Evolutionary conservation across 1,140 invertebrate species (phyloP).

Genomic region (Popillia japonica): DNA sequence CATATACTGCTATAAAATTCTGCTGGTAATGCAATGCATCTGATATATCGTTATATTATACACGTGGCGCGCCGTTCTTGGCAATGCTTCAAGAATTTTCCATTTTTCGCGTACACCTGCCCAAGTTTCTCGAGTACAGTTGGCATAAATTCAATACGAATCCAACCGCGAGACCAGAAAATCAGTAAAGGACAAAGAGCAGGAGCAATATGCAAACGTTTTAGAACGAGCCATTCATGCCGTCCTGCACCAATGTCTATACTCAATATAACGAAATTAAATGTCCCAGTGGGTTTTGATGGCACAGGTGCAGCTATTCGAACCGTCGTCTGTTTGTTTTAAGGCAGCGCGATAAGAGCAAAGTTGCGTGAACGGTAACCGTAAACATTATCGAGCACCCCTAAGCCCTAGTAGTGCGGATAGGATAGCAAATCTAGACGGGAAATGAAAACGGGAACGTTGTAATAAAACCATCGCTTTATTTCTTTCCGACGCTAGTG

Average conservation of each 20-base stretch:
- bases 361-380: slow-evolving; percentile 14
- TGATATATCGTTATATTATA: slow-evolving; percentile 31
- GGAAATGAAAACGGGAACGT: slow-evolving; percentile 23
- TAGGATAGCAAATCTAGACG: slow-evolving; percentile 19
- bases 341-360: slow-evolving; percentile 3
- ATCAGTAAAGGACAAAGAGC: neutral
- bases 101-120: slow-evolving; percentile 26
- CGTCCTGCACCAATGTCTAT: neutral
- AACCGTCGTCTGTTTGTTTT: neutral
- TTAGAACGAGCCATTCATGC: neutral
- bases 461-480: slow-evolving; percentile 4
- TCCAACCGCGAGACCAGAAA: neutral
- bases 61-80: slow-evolving; percentile 9
- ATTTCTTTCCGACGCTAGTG: neutral
- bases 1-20: slow-evolving; percentile 7
- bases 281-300: neutral
- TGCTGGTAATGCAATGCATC: slow-evolving; percentile 11
- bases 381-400: slow-evolving; percentile 6
- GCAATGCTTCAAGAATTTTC: slow-evolving; percentile 29
- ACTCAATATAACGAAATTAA: slow-evolving; percentile 30
- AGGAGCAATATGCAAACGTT: slow-evolving; percentile 12
- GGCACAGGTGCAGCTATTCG: slow-evolving; percentile 15
- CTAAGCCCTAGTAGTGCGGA: neutral
- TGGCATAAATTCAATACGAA: neutral
- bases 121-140: neutral